Evolutionary conservation across 2,888 invertebrate genomes (phyloP), one percentile per base, ranked within the genome.

Genomic region (Lissocephala sabroskyi): DNA sequence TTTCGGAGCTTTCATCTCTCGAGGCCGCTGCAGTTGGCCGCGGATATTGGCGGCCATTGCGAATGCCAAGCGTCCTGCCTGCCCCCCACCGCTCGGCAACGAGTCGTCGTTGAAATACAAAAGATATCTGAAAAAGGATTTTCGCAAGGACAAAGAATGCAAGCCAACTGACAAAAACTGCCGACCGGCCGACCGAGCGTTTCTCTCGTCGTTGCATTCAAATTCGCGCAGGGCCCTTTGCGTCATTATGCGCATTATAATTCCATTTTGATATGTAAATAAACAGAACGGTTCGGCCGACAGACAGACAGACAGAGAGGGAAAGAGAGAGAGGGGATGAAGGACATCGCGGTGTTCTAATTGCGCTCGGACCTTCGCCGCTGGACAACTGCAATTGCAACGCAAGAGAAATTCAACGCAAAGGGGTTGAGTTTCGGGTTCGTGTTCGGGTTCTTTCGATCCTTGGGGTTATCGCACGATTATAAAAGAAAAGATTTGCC

Each of bases 401-500:
- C 71, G 65, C 56, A 62, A 49, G n/a, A n/a, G n/a, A 3, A 23
- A 23, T 23, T 23, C 23, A 23, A 23, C 3, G 7, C 23, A 5
- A 23, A n/a, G n/a, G 68, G 68, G 68, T 70, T 75, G 71, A 57
- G 65, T 70, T 70, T 70, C 68, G 61, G 67, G 68, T 70, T 35
- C 23, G 7, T 33, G 18, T 41, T 39, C 32, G 30, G 29, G 10
- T 42, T 10, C 16, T 45, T 35, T 13, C 2, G 33, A 54, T 59
- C 43, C 46, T 36, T 60, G 65, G 71, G 74, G 79, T 76, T 79
- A 77, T 77, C 71, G 76, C 49, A 65, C 76, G 76, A 79, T 65
- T 65, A 77, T 78, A 77, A 77, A 74, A 65, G 75, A 77, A 77
- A 74, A 65, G 75, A 77, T 65, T 77, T 74, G 66, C 77, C 61